Evolutionary conservation across 2,888 invertebrate genomes (phyloP), one percentile per base, ranked within the genome.

Genomic region (Meganola albula): DNA sequence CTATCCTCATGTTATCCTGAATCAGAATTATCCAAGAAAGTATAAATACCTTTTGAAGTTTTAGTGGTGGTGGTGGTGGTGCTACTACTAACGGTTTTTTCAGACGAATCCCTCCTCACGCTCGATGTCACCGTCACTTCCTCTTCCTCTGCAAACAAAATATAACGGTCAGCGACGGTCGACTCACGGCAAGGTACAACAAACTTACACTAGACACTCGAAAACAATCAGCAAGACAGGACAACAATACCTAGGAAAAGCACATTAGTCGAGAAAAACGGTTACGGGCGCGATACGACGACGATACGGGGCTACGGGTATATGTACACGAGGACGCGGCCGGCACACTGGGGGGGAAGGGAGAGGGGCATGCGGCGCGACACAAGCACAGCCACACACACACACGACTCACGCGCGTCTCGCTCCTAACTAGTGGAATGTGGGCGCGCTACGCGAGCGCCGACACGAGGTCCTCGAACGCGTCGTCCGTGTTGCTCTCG

Each of bases 391-490:
- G 74, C 68, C 75, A 74, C 83, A 82, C 85, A 80, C 85, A 82
- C 83, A 83, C 80, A 72, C 79, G 75, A 80, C 80, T 82, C 82
- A 82, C 83, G 80, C 80, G 82, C 78, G 80, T 77, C 80, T 82
- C 80, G 74, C 66, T 68, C 65, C 72, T 76, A 74, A 68, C 74
- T 73, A 78, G 76, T 78, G 83, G 83, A 83, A 83, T 83, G 83
- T 58, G 57, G 58, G 53, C 58, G 57, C 64, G 67, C 71, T 79
- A 83, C 63, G 82, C 76, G 67, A 85, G 82, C 76, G 74, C 87
- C 82, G 88, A 87, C 87, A 95, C 93, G 58, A 96, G 89, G 77
- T 92, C 92, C 73, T 96, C 95, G 86, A 96, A 96, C 53, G 94
- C 94, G 84, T 91, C 92, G 71, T 96, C 96, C 40, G 95, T 93